Evolutionary conservation across 2,113 vertebrate species (phyloP).

Genomic region (Corythoichthys haematopterus): DNA sequence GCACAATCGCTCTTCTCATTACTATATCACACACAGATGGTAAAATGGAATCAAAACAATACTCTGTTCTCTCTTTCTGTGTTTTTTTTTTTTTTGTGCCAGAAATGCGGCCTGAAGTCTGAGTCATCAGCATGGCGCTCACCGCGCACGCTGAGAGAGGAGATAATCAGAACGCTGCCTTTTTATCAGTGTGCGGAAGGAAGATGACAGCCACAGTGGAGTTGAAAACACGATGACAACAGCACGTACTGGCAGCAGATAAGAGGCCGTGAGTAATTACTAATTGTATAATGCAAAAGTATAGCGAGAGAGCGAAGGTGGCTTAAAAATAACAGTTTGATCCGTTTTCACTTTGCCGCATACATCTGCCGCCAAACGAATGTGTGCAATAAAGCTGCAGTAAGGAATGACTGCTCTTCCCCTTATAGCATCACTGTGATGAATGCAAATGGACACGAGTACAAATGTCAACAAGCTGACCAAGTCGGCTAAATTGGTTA

Average conservation of each 20-base stretch:
- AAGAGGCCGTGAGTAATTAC: conserved; percentile 37
- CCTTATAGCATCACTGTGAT: not conserved
- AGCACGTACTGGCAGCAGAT: conserved; percentile 36
- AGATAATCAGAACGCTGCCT: conserved; percentile 43
- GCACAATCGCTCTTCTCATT: conserved; percentile 18
- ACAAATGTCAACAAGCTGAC: conserved; percentile 5
- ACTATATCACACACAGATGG: conserved; percentile 28
- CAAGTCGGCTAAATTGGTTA: conserved; percentile 1
- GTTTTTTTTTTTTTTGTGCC: conserved; percentile 2
- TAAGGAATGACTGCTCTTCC: not conserved
- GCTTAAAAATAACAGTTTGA: conserved; percentile 11
- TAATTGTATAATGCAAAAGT: conserved; percentile 35
- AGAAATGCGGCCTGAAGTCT: conserved; percentile 47
- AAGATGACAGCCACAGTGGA: conserved; percentile 50
- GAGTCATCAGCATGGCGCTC: conserved; percentile 55
- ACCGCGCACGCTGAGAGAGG: conserved; percentile 24
- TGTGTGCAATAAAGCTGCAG: not conserved
- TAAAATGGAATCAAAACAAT: conserved; percentile 35
- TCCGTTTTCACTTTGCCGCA: not conserved
- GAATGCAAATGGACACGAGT: not conserved
- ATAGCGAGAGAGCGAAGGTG: conserved; percentile 12
- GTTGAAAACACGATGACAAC: conserved; percentile 42
- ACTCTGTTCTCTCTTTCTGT: conserved; percentile 21
- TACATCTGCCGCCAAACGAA: not conserved
- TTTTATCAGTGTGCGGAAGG: conserved; percentile 43